A percentile compares a stretch with the other conserved stretches of the same genome.
Conservation (phyloP, 2,888 invertebrate genomes). For the Eristalinus sepulchralis region DNA sequence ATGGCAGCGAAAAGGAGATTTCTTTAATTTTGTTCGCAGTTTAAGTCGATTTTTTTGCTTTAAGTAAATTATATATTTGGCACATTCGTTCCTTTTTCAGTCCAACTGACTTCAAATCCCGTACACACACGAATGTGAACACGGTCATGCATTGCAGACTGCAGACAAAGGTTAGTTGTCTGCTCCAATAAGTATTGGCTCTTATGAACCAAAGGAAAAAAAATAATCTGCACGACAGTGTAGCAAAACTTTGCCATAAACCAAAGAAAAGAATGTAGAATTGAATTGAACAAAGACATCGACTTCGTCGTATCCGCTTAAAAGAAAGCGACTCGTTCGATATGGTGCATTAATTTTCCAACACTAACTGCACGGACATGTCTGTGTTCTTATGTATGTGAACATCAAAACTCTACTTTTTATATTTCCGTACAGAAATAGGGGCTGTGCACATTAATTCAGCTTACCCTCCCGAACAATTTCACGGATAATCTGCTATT, state of each 20-base stretch:
- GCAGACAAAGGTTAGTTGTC: slow-evolving; percentile 49
- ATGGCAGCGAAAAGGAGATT: not conserved
- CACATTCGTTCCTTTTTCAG: not conserved
- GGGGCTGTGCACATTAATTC: not conserved
- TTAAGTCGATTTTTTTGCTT: not conserved
- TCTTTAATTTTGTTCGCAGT: not conserved
- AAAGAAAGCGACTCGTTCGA: slow-evolving; percentile 51
- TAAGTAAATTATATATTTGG: not conserved
- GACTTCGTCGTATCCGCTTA: slow-evolving; percentile 40
- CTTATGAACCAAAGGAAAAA: slow-evolving; percentile 50
- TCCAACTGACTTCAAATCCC: not conserved
- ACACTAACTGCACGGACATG: slow-evolving; percentile 12
- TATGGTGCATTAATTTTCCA: slow-evolving; percentile 60
- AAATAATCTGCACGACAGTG: not conserved
- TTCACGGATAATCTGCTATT: no score
- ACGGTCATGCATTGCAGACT: not conserved
- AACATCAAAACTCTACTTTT: not conserved
- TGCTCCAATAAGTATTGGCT: slow-evolving; percentile 58
- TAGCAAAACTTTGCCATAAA: slow-evolving; percentile 49
- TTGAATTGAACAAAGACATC: slow-evolving; percentile 53
- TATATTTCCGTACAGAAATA: no score
- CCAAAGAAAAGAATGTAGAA: slow-evolving; percentile 41
- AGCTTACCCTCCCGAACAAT: no score
- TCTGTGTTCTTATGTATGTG: not conserved
- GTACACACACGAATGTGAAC: not conserved